These are phyloP conservation scores for Argynnis bischoffii DNA, from an alignment of 2,888 invertebrate genomes.

Conservation along the genomic window DNA sequence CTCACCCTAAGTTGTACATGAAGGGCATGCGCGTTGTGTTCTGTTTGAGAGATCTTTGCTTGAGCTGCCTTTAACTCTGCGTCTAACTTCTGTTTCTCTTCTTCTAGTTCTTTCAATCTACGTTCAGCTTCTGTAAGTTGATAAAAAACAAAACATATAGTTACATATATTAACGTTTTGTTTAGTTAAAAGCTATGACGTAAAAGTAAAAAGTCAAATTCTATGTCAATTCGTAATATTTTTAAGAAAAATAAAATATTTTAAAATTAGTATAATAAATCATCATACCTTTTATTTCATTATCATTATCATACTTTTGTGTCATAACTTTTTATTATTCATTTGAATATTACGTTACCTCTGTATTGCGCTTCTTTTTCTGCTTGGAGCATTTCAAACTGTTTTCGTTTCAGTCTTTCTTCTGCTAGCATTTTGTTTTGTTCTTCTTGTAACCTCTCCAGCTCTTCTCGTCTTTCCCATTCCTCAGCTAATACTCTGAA, in stretches of 20 bases:
- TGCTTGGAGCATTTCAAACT: conserved; percentile 87
- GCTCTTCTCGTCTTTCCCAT: conserved; percentile 91
- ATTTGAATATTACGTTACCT: conserved; percentile 69
- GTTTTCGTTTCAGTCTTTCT: conserved; percentile 88
- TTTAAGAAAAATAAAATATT: too few species aligned
- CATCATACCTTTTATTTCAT: too few species aligned
- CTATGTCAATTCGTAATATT: too few species aligned
- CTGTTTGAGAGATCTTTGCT: conserved; percentile 86
- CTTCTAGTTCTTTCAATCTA: conserved; percentile 86
- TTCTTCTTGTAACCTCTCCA: conserved; percentile 90
- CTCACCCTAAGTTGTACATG: conserved; percentile 70
- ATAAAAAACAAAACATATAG: not conserved
- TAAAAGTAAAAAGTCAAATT: too few species aligned
- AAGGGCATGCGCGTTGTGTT: conserved; percentile 77
- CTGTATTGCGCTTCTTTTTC: conserved; percentile 87
- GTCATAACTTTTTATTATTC: not conserved
- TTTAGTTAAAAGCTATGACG: too few species aligned
- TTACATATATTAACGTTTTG: too few species aligned
- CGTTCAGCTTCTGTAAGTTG: conserved; percentile 84
- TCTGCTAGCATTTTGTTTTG: conserved; percentile 87
- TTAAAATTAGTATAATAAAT: too few species aligned
- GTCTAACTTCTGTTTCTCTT: conserved; percentile 86
- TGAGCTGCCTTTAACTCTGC: conserved; percentile 86
- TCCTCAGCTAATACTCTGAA: conserved; percentile 88
- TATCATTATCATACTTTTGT: too few species aligned